Evolutionary conservation across 2,888 invertebrate species (phyloP), one percentile per base, ranked within the genome.

Genomic region (Molorchus minor): DNA sequence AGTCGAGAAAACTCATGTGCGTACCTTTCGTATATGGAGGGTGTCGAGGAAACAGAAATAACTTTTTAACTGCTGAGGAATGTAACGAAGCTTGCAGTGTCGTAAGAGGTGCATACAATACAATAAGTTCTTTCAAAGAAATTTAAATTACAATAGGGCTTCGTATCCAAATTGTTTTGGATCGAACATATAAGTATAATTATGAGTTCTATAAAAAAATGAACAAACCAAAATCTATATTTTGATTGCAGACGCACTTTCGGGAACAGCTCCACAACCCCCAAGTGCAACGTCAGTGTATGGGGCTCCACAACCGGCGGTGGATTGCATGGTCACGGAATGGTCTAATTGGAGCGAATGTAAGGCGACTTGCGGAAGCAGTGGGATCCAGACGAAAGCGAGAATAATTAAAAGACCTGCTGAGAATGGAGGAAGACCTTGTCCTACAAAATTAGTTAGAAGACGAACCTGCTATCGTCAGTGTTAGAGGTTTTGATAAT

Each of bases 41-140:
- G 38, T 94, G 93, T 69, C 86, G 94, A 57, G 97, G 97, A 35
- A 96, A 93, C 80, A 86, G 88, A 73, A 98, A 98, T 82, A 96
- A 95, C 81, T 98, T 97, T 84, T 84, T 92, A 62, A 88, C 90
- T 10, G 85, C 86, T 67, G 86, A 89, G 20, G 93, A 94, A 74
- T 96, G 96, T 75, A 84, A 85, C 67, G 83, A 82, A 67, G 87
- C 90, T 4, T 94, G 94, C 77, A 82, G 83, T 33, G 80, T 86
- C 12, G 81, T 90, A 30, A 82, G 85, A 75, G 86, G 87, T 87
- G 68, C 76, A 12, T 30, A 44, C 7, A 29, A 36, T 44, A 41
- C 51, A 29, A 41, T n/a, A n/a, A n/a, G n/a, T n/a, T n/a, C n/a
- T n/a, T n/a, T n/a, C n/a, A n/a, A n/a, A n/a, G n/a, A n/a, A n/a